These are phyloP conservation scores for Pelecanoides urinatrix DNA, from an alignment of 2,113 vertebrate genomes.

Conservation along the genomic window DNA sequence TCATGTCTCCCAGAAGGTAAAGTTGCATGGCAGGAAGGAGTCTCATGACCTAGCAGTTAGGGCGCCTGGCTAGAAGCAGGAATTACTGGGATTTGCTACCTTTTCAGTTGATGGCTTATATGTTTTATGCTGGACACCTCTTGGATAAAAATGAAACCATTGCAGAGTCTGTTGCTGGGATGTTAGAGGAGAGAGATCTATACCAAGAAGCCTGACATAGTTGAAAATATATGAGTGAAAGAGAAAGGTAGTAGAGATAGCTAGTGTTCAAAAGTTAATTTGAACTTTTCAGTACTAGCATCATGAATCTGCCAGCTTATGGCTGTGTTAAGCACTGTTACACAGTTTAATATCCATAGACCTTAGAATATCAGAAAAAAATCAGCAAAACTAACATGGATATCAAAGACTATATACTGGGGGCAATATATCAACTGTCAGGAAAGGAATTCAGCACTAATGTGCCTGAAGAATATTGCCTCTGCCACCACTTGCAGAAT, in stretches of 20 bases:
- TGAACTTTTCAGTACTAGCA: not conserved
- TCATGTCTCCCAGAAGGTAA: not conserved
- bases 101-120: not conserved
- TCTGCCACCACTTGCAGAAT: not conserved
- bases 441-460: not conserved
- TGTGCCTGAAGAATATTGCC: not conserved
- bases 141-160: not conserved
- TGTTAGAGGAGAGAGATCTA: not conserved
- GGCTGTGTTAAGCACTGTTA: not conserved
- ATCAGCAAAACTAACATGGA: not conserved
- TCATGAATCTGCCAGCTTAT: not conserved
- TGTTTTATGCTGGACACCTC: not conserved
- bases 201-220: not conserved
- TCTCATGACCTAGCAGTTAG: not conserved
- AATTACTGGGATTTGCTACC: not conserved
- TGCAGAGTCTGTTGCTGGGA: not conserved
- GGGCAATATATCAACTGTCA: not conserved
- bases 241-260: not conserved
- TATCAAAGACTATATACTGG: not conserved
- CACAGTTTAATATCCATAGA: not conserved
- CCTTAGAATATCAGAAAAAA: not conserved
- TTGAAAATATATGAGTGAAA: not conserved
- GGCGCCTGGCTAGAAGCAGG: not conserved
- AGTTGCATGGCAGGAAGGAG: not conserved
- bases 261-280: not conserved